phyloP scores from a whole-genome alignment of 2,797 vertebrate species.

The Lagodon rhomboides region DNA sequence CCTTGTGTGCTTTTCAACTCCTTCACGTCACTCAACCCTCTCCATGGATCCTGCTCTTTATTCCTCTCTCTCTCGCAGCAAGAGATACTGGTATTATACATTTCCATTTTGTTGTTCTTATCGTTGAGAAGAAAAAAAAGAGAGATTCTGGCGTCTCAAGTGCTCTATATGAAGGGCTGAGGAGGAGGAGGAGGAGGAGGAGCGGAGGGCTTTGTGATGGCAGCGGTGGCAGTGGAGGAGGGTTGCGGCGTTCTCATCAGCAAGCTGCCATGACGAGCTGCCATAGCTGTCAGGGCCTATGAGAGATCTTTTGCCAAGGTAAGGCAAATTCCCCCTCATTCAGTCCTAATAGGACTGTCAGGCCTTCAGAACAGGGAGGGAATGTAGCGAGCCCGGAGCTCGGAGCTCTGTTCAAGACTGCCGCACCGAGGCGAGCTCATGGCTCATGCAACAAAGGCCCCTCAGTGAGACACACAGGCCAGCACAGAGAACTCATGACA shows the following conservation, averaged over 20 bases:
- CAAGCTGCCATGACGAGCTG: conserved; percentile 74
- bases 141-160: conserved; percentile 35
- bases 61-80: conserved; percentile 19
- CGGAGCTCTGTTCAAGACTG: conserved; percentile 54
- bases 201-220: conserved; percentile 43
- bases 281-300: conserved; percentile 75
- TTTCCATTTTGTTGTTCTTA: conserved; percentile 61
- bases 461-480: conserved; percentile 62
- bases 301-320: conserved; percentile 79
- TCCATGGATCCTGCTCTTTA: conserved; percentile 1
- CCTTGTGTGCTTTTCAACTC: conserved; percentile 70
- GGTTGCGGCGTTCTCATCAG: conserved; percentile 66
- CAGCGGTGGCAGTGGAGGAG: conserved; percentile 7
- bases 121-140: conserved; percentile 14
- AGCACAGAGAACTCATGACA: conserved; percentile 59
- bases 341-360: conserved; percentile 78
- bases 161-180: conserved; percentile 47
- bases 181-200: conserved; percentile 47
- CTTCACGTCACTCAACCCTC: conserved; percentile 61
- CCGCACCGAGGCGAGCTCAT: conserved; percentile 52
- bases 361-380: conserved; percentile 65
- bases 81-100: conserved; percentile 44
- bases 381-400: conserved; percentile 53
- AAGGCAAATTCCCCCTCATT: conserved; percentile 78
- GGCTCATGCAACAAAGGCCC: conserved; percentile 68